Evolutionary conservation across 2,888 invertebrate genomes (phyloP).

Genomic region (Galerucella pusilla): DNA sequence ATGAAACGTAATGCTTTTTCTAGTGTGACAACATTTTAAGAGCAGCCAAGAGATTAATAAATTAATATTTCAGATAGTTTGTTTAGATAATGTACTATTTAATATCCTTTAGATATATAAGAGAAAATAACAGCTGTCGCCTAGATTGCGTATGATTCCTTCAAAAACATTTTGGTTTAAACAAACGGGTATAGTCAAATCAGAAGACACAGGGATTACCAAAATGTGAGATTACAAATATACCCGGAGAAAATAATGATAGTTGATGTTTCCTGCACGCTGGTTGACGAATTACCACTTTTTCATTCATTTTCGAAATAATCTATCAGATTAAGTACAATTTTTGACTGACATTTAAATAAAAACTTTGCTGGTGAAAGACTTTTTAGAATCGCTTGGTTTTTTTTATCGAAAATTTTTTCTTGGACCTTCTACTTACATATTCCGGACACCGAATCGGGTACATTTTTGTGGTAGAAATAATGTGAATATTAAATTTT

Average conservation of each 20-base stretch:
- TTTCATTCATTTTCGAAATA: too few relatives aligned
- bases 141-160: background rate
- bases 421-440: conserved; percentile 16
- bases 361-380: too few relatives aligned
- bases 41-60: conserved; percentile 16
- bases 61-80: conserved; percentile 13
- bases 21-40: conserved; percentile 20
- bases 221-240: too few relatives aligned
- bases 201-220: too few relatives aligned
- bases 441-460: conserved; percentile 29
- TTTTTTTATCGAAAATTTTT: background rate
- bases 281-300: too few relatives aligned
- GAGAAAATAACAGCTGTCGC: conserved; percentile 13
- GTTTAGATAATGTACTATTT: background rate
- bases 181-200: background rate
- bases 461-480: conserved; percentile 39
- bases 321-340: too few relatives aligned
- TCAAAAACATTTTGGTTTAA: background rate
- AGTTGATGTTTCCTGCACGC: too few relatives aligned
- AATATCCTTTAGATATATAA: background rate
- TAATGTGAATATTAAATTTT: conserved; percentile 53
- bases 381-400: too few relatives aligned
- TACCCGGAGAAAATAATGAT: too few relatives aligned
- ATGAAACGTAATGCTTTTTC: conserved; percentile 15
- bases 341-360: too few relatives aligned